Evolutionary conservation across 2,113 vertebrate genomes (phyloP), one percentile per base, ranked within the genome.

Genomic region (Oreotrochilus melanogaster): DNA sequence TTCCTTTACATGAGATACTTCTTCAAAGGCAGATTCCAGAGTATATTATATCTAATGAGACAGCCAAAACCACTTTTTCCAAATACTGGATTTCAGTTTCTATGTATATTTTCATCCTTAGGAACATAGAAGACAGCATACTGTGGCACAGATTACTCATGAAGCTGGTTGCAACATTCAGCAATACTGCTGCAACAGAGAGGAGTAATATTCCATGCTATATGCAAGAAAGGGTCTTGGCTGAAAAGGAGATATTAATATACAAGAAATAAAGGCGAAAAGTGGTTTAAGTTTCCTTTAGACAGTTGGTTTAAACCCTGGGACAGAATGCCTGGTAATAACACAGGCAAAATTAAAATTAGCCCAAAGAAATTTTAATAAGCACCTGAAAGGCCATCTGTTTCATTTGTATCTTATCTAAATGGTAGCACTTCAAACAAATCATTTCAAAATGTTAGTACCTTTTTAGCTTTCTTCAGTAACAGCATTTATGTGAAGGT

Each of bases 331-430:
- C 42, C 50, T 78, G 45, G 39, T 91, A 80, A 69, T 83, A 96
- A 80, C 14, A 51, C 17, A 70, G 37, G 22, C 13, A 95, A 88
- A 96, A 84, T 65, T 17, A 74, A 93, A 96, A 93, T 89, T 18
- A 89, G 8, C 18, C 82, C 62, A 64, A 78, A 91, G 65, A 73
- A 62, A 65, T 84, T 72, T 79, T 86, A 47, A 86, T 90, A 88
- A 86, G 12, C 31, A 75, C 43, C 61, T 84, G 60, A 57, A 92
- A 91, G 50, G 67, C 56, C 23, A 82, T 11, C 42, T 57, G 57
- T 86, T 11, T 91, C 28, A 39, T 69, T 71, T 73, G 9, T 56
- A 50, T 89, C 88, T 96, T 92, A 93, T 71, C 37, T 86, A 56
- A 91, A 51, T 15, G 21, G 33, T 50, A 84, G 9, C 11, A 86